These are phyloP conservation scores for Magallana nippona DNA, from an alignment of 2,888 invertebrate species.

Conservation along the genomic window DNA sequence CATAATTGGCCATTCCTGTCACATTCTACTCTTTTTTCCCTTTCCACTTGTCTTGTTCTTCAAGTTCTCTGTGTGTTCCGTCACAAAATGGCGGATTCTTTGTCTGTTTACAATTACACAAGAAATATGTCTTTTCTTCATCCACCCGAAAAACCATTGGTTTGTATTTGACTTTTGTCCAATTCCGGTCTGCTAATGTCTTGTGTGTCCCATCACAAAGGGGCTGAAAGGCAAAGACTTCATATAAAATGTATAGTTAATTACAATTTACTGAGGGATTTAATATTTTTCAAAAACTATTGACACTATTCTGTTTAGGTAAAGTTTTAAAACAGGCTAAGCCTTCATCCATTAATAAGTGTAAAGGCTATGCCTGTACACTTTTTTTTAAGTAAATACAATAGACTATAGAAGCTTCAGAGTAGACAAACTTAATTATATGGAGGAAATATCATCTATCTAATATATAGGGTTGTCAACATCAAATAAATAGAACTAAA, in stretches of 20 bases:
- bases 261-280: too few relatives aligned
- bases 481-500: too few relatives aligned
- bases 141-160: conserved; percentile 92
- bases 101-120: conserved; percentile 99
- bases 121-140: conserved; percentile 94
- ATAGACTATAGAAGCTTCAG: too few relatives aligned
- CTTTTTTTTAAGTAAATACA: too few relatives aligned
- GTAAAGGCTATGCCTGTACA: too few relatives aligned
- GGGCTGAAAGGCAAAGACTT: conserved; percentile 84
- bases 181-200: conserved; percentile 81
- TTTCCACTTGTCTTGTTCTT: conserved; percentile 32
- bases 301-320: not conserved
- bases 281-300: not conserved
- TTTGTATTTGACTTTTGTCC: conserved; percentile 85
- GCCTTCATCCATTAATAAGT: too few relatives aligned
- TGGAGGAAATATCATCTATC: too few relatives aligned
- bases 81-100: conserved; percentile 97
- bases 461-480: too few relatives aligned
- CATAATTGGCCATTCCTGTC: too few relatives aligned
- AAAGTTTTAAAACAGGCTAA: too few relatives aligned
- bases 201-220: conserved; percentile 96
- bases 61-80: conserved; percentile 88
- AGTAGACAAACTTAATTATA: too few relatives aligned
- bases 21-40: not conserved
- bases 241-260: too few relatives aligned